Evolutionary conservation across 2,888 invertebrate species (phyloP), one percentile per base, ranked within the genome.

Genomic region (Campoplex capitator): DNA sequence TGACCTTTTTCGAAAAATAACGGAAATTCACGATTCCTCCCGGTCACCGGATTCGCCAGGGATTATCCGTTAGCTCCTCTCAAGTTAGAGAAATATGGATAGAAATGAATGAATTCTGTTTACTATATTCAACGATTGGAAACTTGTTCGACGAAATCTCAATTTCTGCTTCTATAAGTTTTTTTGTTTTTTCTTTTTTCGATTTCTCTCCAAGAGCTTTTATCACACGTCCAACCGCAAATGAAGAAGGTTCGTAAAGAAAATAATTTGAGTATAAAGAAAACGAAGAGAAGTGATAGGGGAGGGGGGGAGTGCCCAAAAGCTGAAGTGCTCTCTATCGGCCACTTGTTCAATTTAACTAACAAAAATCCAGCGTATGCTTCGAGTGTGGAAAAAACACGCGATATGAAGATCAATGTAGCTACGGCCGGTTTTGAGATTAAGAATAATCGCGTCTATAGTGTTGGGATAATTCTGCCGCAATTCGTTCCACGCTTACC

Each of bases 341-440:
- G 58, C 28, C 75, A 32, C 18, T 75, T 75, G 62, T 45, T 62
- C 32, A 54, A 18, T 62, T 75, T 48, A 9, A 62, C 62, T 32
- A 62, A 42, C 23, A 8, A 58, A 62, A 62, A 62, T 32, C 42
- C 16, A 23, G 28, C 38, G 56, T 23, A 35, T 35, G 73, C 45
- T 38, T 38, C 16, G 28, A 16, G 51, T 65, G 76, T 76, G 76
- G 35, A 67, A 77, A 54, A 65, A 58, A 51, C 18, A 51, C 45
- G n/a, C 51, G 76, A 77, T 77, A 65, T 23, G 51, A 48, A 18
- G 35, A 77, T 51, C 35, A 32, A 35, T 73, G 54, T n/a, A 11
- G 23, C 28, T 6, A n/a, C 23, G 45, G 13, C 28, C 42, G 11
- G 23, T 23, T 38, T 58, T 42, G 28, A 76, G 76, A 76, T 76